Percentiles rank a stretch among this genome's conserved stretches.
These are phyloP conservation scores for Drosophila simulans DNA, from an alignment of 1,140 invertebrate genomes.

Conservation along the genomic window DNA sequence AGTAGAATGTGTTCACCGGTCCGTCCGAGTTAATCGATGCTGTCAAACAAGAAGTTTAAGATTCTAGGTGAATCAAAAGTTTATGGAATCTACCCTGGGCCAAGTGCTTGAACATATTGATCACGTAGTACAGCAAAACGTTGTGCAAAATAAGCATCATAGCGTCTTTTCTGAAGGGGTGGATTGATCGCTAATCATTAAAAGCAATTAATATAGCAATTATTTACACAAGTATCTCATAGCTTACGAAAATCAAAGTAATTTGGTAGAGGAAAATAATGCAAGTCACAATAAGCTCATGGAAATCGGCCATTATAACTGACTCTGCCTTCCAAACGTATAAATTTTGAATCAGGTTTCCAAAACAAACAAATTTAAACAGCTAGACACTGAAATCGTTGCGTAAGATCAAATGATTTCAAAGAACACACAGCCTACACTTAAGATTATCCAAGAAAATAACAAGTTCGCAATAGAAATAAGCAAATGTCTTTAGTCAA, in stretches of 20 bases:
- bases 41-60: neutral
- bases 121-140: constrained; percentile 48
- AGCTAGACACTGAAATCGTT: constrained; percentile 15
- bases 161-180: constrained; percentile 50
- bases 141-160: constrained; percentile 54
- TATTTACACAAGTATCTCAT: fast-evolving
- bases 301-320: constrained; percentile 36
- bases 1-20: constrained; percentile 59
- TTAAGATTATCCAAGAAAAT: neutral
- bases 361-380: neutral
- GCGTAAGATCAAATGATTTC: neutral
- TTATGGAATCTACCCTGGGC: constrained; percentile 45
- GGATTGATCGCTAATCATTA: constrained; percentile 31
- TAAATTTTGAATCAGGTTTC: constrained; percentile 4
- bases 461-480: neutral
- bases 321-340: neutral
- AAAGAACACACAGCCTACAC: neutral
- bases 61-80: too few species aligned
- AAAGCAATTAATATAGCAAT: neutral
- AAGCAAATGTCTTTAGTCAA: neutral
- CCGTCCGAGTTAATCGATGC: constrained; percentile 45
- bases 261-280: constrained; percentile 39
- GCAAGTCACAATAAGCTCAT: constrained; percentile 30
- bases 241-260: constrained; percentile 28
- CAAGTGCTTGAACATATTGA: constrained; percentile 63